A percentile compares a stretch with the other conserved stretches of the same genome.
These are phyloP conservation scores for Pharmacophagus antenor DNA, from an alignment of 2,888 invertebrate species.

Conservation along the genomic window DNA sequence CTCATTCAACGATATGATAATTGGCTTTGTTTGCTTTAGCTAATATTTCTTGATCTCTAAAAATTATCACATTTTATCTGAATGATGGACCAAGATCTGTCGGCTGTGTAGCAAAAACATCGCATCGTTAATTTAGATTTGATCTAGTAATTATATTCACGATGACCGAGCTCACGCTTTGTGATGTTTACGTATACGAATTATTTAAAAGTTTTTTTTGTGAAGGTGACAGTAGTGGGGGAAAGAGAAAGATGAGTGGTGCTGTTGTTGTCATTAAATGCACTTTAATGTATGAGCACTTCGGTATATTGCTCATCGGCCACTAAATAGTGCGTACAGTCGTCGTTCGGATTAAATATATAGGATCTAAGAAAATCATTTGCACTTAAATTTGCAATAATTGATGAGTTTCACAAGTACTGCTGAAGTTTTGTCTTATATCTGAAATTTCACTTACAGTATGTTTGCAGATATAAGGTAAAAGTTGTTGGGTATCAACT, in stretches of 20 bases:
- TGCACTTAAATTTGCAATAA: too few relatives aligned
- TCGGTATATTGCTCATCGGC: too few relatives aligned
- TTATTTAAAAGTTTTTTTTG: conserved; percentile 1
- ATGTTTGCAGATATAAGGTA: too few relatives aligned
- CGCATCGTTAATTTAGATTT: conserved; percentile 48
- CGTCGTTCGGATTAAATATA: too few relatives aligned
- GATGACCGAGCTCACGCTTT: conserved; percentile 45
- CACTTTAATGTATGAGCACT: too few relatives aligned
- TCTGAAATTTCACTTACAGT: too few relatives aligned
- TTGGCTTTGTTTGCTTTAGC: conserved; percentile 32
- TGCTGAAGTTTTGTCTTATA: too few relatives aligned
- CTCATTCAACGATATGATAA: conserved; percentile 42
- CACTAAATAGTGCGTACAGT: too few relatives aligned
- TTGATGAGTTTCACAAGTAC: too few relatives aligned
- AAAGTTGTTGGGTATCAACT: too few relatives aligned
- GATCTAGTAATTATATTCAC: conserved; percentile 46
- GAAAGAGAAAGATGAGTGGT: conserved; percentile 7
- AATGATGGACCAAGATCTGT: conserved; percentile 29
- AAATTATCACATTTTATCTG: conserved; percentile 2
- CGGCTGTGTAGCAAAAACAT: conserved; percentile 32
- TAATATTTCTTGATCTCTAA: conserved; percentile 32
- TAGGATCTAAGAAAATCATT: too few relatives aligned
- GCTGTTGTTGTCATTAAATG: background rate
- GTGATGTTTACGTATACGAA: conserved; percentile 9
- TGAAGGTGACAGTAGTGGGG: background rate